Evolutionary conservation across 2,113 vertebrate genomes (phyloP).

Genomic region (Pterophyllum scalare): DNA sequence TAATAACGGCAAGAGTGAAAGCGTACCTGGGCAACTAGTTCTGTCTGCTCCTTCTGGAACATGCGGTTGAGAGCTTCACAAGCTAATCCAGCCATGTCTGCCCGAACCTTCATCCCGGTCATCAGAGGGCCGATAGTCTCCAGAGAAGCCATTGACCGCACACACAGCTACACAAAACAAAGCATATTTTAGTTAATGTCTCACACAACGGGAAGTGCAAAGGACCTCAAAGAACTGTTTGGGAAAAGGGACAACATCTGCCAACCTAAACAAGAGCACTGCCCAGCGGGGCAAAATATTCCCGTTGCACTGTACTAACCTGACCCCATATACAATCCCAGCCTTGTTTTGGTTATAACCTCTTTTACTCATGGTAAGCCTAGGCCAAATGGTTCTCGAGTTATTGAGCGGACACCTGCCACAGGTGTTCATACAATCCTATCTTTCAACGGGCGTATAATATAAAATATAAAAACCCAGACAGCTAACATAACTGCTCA

Average conservation of each 20-base stretch:
- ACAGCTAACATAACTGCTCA: too few species aligned
- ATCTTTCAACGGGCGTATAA: not conserved
- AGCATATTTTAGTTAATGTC: not conserved
- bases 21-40: constrained; percentile 93
- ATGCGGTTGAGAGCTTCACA: constrained; percentile 97
- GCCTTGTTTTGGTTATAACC: too few species aligned
- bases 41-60: constrained; percentile 98
- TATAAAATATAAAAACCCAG: not conserved
- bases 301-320: too few species aligned
- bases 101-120: constrained; percentile 91
- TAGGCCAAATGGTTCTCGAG: too few species aligned
- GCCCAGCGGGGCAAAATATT: too few species aligned
- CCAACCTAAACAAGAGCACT: too few species aligned
- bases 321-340: too few species aligned
- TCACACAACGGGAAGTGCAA: not conserved
- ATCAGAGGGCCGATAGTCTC: constrained; percentile 95
- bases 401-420: too few species aligned
- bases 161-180: constrained; percentile 86
- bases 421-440: too few species aligned
- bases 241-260: too few species aligned
- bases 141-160: constrained; percentile 93
- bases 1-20: not conserved
- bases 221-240: too few species aligned
- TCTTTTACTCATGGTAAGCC: too few species aligned
- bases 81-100: constrained; percentile 90